Percentiles rank a stretch among this genome's conserved stretches.
Evolutionary conservation across 2,888 invertebrate species (phyloP).

Genomic region (Formica aserva): DNA sequence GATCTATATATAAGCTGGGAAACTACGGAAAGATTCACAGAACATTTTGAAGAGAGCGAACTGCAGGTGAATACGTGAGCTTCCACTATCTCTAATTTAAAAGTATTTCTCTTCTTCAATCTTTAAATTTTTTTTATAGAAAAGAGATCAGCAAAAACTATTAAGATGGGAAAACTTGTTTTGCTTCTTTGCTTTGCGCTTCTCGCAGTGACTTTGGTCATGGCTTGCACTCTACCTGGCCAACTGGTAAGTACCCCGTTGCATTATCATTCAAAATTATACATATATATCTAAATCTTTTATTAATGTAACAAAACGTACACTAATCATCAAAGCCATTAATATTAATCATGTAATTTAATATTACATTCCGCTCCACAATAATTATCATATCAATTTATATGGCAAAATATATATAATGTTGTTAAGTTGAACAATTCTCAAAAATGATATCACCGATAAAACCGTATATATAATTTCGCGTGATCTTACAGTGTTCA

Average conservation of each 20-base stretch:
- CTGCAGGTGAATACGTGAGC: conserved; percentile 35
- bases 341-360: conserved; percentile 4
- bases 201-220: conserved; percentile 57
- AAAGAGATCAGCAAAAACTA: neutral
- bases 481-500: conserved; percentile 62
- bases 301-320: neutral
- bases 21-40: neutral
- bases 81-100: neutral
- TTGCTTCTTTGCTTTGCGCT: conserved; percentile 61
- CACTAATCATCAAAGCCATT: neutral
- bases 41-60: neutral
- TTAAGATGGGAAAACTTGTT: conserved; percentile 65
- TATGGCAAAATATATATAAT: neutral
- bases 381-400: neutral
- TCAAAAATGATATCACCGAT: neutral
- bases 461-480: neutral
- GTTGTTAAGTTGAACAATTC: neutral
- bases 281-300: neutral
- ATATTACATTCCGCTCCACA: neutral
- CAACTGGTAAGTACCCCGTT: conserved; percentile 62
- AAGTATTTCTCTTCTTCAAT: neutral
- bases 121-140: neutral
- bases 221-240: conserved; percentile 70
- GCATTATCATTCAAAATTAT: neutral
- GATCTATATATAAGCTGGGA: conserved; percentile 57